Percentiles rank a stretch among this genome's conserved stretches.
Evolutionary conservation across 2,797 vertebrate species (phyloP).

Genomic region (Scolopax rusticola): DNA sequence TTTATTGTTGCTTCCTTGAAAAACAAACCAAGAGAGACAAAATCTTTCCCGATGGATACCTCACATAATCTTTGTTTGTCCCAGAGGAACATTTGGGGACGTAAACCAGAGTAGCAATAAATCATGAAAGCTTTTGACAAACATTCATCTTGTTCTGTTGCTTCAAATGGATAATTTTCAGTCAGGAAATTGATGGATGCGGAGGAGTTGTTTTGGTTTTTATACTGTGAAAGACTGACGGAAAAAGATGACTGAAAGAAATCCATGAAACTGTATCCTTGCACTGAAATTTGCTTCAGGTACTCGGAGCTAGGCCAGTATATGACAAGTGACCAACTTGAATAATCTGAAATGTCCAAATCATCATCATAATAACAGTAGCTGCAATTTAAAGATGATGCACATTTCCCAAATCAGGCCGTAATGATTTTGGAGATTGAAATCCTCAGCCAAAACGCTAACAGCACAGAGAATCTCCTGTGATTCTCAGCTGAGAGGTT

Average conservation of each 20-base stretch:
- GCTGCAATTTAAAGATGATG: not conserved
- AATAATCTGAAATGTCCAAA: not conserved
- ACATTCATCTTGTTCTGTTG: not conserved
- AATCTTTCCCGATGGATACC: not conserved
- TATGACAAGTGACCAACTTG: not conserved
- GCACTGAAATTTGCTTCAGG: not conserved
- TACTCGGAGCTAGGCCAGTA: not conserved
- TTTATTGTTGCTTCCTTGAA: not conserved
- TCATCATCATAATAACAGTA: not conserved
- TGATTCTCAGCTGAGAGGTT: not conserved
- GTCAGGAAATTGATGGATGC: not conserved
- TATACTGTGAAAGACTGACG: not conserved
- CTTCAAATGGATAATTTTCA: conserved; percentile 3
- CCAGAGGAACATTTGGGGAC: not conserved
- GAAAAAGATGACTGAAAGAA: not conserved
- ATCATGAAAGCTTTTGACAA: not conserved
- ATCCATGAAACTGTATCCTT: not conserved
- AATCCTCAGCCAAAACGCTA: not conserved
- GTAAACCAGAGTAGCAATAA: not conserved
- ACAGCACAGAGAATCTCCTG: not conserved
- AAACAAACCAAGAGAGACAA: not conserved
- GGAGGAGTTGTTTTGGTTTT: not conserved
- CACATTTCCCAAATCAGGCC: not conserved
- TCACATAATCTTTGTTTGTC: not conserved
- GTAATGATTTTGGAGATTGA: not conserved